Evolutionary conservation across 2,888 invertebrate genomes (phyloP), one percentile per base, ranked within the genome.

Genomic region (Ormyrus pomaceus): DNA sequence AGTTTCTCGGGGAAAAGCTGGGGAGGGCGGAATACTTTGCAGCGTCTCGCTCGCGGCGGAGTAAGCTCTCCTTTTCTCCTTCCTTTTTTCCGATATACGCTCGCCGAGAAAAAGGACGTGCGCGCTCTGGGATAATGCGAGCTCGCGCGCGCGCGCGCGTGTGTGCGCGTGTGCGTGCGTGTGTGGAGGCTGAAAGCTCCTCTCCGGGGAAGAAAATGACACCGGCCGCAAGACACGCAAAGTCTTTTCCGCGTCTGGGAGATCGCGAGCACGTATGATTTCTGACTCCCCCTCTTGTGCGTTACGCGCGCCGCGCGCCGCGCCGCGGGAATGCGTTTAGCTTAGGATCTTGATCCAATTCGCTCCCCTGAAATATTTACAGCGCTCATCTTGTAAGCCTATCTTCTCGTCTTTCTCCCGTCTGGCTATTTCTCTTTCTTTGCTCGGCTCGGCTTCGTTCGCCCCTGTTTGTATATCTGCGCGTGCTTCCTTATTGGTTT

Each of bases 311-410:
- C 13, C 83, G 83, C 81, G 13, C 13, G 13, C 13, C 13, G 13
- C 13, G 10, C n/a, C 82, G 82, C 77, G 81, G 72, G 82, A 84
- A 83, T 84, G 83, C 85, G 83, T 84, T 84, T 84, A 84, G 83
- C 81, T 82, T 55, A 69, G 82, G 84, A 84, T 84, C 83, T 76
- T 83, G 82, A 84, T 84, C 82, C 85, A 83, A 84, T 86, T 84
- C 84, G 74, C 64, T 45, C 75, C 82, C 76, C 76, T 85, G 83
- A 85, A 84, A 85, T 85, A 85, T 86, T 86, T 84, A 86, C 83
- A 76, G 64, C 83, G 70, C 77, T 70, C 75, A 77, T 77, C 74
- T 70, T 56, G 75, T 75, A 81, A 81, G 81, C 66, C 77, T 58
- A 65, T 78, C 66, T 58, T 78, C 78, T 72, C 77, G 53, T 68